phyloP scores from a whole-genome alignment of 2,113 vertebrate genomes.

The Peromyscus californicus region DNA sequence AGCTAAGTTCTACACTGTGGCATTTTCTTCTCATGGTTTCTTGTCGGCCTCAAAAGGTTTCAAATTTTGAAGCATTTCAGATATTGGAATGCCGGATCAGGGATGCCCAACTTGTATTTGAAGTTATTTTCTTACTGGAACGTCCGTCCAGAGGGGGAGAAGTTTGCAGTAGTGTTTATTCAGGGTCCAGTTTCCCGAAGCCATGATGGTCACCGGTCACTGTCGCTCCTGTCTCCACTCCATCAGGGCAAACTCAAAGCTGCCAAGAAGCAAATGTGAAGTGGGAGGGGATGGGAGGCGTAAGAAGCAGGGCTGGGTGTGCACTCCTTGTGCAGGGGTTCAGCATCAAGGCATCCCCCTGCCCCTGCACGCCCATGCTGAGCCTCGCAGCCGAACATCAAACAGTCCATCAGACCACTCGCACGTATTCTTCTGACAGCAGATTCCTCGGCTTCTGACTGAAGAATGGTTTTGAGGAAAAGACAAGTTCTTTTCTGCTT shows the following conservation, averaged over 20 bases:
- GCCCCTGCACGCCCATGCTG: not conserved
- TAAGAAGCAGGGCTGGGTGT: not conserved
- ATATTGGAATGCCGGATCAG: not conserved
- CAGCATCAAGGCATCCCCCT: constrained; percentile 19
- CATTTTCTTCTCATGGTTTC: not conserved
- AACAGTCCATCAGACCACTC: not conserved
- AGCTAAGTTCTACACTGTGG: not conserved
- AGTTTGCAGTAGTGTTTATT: not conserved
- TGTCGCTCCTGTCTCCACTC: not conserved
- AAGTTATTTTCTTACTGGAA: not conserved
- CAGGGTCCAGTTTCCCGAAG: not conserved
- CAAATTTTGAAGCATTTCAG: not conserved
- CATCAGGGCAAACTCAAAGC: not conserved
- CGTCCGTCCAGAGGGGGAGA: not conserved
- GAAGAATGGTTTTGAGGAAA: not conserved
- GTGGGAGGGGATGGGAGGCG: not conserved
- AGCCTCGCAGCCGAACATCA: constrained; percentile 33
- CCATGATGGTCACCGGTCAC: accelerated
- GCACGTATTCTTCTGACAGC: constrained; percentile 45
- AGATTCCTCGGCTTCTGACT: constrained; percentile 36
- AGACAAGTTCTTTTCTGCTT: not conserved
- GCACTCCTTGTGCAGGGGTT: not conserved
- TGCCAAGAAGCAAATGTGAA: not conserved
- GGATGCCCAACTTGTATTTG: not conserved
- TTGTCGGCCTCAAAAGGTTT: not conserved